phyloP scores from a whole-genome alignment of 1,140 invertebrate genomes.

The Lepidurus apus region DNA sequence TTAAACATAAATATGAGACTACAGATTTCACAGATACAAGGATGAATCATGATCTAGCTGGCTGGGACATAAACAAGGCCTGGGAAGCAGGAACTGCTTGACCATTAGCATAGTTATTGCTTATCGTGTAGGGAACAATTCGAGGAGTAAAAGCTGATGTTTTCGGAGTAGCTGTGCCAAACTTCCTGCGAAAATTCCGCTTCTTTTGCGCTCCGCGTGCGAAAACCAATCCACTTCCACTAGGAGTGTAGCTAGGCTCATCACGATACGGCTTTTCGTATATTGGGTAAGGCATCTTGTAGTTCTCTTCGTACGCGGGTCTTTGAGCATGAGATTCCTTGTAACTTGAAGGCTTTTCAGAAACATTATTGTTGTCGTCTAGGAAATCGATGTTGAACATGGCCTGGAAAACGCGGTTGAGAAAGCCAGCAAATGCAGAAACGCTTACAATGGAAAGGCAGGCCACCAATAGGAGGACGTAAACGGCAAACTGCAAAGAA shows the following conservation, averaged over 20 bases:
- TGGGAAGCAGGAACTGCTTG: no score
- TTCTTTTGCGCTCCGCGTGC: background rate
- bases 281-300: no score
- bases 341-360: no score
- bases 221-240: background rate
- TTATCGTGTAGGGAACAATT: no score
- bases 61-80: no score
- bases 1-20: no score
- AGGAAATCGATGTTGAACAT: background rate
- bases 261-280: background rate
- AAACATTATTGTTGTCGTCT: background rate
- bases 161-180: background rate
- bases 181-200: background rate
- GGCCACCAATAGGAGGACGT: background rate
- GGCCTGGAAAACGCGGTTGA: background rate
- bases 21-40: no score
- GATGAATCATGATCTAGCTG: no score
- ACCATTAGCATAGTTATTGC: no score
- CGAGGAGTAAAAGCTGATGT: background rate
- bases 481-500: background rate
- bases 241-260: background rate
- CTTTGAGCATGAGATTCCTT: background rate
- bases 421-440: background rate
- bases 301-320: no score
- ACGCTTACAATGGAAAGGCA: background rate